phyloP scores from a whole-genome alignment of 1,140 invertebrate genomes.

The Drosophila busckii region DNA sequence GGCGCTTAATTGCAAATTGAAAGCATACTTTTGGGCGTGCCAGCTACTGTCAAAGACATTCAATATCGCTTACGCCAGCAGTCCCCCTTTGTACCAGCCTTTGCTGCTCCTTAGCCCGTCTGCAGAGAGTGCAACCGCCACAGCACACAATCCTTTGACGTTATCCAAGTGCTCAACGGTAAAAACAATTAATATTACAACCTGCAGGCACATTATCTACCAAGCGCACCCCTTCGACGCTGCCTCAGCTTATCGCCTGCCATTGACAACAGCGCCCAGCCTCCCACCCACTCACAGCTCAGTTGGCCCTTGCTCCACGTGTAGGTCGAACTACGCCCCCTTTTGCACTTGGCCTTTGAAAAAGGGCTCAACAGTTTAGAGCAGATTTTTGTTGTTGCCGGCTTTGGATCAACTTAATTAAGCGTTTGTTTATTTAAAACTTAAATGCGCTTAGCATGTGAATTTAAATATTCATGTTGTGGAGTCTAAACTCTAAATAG shows the following conservation, averaged over 20 bases:
- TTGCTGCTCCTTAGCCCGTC: neutral
- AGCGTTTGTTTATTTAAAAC: slow-evolving; percentile 50
- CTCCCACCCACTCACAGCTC: neutral
- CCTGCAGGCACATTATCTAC: slow-evolving; percentile 69
- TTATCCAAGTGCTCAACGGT: slow-evolving; percentile 43
- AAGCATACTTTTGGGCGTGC: slow-evolving; percentile 58
- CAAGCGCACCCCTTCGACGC: neutral
- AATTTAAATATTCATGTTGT: neutral
- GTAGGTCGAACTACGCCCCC: slow-evolving; percentile 12
- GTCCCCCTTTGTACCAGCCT: neutral
- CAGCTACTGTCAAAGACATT: slow-evolving; percentile 62
- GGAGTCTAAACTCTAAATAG: no score
- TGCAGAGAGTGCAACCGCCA: slow-evolving; percentile 14
- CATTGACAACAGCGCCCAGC: slow-evolving; percentile 46
- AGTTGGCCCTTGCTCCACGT: no score
- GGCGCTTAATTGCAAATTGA: slow-evolving; percentile 62
- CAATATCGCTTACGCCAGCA: slow-evolving; percentile 29
- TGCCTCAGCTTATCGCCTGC: slow-evolving; percentile 53
- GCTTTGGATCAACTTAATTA: slow-evolving; percentile 52
- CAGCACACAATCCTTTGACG: slow-evolving; percentile 44
- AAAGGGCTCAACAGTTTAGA: slow-evolving; percentile 12
- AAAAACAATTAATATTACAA: slow-evolving; percentile 75
- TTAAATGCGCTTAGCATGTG: slow-evolving; percentile 42
- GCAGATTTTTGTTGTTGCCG: slow-evolving; percentile 23
- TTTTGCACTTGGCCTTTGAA: slow-evolving; percentile 1